Evolutionary conservation across 2,888 invertebrate species (phyloP).

Genomic region (Mesorhabditis spiculigera): DNA sequence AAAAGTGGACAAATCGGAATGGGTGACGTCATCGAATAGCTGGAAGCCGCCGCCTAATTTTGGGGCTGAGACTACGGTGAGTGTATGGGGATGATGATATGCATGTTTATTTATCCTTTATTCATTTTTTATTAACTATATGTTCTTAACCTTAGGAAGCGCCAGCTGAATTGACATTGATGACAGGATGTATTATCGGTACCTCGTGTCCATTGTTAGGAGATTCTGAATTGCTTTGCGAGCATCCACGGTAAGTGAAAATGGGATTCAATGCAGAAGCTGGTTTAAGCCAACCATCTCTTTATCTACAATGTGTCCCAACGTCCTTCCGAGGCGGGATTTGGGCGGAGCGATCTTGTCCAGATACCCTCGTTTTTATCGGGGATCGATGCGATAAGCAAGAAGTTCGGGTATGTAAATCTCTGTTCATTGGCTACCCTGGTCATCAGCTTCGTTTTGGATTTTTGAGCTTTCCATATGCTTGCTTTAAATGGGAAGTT

Average conservation of each 20-base stretch:
- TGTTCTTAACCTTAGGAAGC: conserved; percentile 1
- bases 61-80: background rate
- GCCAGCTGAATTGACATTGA: background rate
- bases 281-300: conserved; percentile 20
- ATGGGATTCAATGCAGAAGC: background rate
- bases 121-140: background rate
- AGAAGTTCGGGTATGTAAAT: background rate
- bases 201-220: conserved; percentile 1
- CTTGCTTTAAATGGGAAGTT: background rate
- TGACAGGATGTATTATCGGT: conserved; percentile 2
- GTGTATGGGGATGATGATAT: background rate
- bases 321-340: conserved; percentile 26
- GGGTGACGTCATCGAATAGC: conserved; percentile 16
- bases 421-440: too few relatives aligned
- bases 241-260: background rate
- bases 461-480: background rate
- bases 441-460: background rate
- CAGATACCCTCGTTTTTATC: conserved; percentile 29
- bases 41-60: conserved; percentile 15
- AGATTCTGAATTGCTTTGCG: background rate
- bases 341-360: conserved; percentile 33
- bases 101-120: too few relatives aligned
- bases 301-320: conserved; percentile 35
- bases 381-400: conserved; percentile 28
- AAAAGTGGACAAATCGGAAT: conserved; percentile 12